phyloP scores from a whole-genome alignment of 1,140 invertebrate species.

The Pseudomyrmex flavicornis region DNA sequence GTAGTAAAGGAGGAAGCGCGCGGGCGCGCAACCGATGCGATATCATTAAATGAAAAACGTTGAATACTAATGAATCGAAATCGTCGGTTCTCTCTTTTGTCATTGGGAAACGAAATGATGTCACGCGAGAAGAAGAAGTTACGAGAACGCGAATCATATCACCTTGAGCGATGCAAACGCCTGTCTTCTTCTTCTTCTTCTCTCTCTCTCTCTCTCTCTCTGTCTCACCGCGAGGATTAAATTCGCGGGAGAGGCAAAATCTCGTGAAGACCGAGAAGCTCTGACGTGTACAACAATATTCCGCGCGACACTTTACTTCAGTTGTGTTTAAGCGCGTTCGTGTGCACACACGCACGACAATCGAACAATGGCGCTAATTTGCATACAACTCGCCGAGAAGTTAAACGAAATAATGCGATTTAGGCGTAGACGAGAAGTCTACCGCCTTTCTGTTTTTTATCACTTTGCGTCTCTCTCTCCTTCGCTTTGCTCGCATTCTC shows the following conservation, averaged over 20 bases:
- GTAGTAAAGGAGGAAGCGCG: slow-evolving; percentile 20
- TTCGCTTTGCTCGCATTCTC: slow-evolving; percentile 1
- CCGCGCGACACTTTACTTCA: no score
- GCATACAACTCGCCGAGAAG: background rate
- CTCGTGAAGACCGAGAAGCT: no score
- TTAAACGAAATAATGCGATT: slow-evolving; percentile 4
- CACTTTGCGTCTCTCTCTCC: slow-evolving; percentile 7
- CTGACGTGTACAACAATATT: no score
- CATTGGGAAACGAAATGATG: slow-evolving; percentile 44
- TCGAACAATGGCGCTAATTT: background rate
- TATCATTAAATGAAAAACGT: slow-evolving; percentile 54
- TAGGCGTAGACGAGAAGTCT: background rate
- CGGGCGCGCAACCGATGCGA: slow-evolving; percentile 17
- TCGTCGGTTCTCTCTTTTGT: slow-evolving; percentile 29
- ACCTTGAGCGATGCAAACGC: slow-evolving; percentile 38
- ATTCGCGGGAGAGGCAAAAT: background rate
- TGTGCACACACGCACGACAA: no score
- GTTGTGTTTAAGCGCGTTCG: no score
- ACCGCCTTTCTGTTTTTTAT: slow-evolving; percentile 19
- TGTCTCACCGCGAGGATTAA: no score
- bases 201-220: no score
- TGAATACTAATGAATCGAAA: slow-evolving; percentile 55
- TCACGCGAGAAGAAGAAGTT: slow-evolving; percentile 52
- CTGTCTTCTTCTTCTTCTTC: background rate
- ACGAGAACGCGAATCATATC: slow-evolving; percentile 50